Percentiles rank a stretch among this genome's conserved stretches.
Conservation (phyloP, 1,140 invertebrate genomes). For the Luehdorfia chinensis region DNA sequence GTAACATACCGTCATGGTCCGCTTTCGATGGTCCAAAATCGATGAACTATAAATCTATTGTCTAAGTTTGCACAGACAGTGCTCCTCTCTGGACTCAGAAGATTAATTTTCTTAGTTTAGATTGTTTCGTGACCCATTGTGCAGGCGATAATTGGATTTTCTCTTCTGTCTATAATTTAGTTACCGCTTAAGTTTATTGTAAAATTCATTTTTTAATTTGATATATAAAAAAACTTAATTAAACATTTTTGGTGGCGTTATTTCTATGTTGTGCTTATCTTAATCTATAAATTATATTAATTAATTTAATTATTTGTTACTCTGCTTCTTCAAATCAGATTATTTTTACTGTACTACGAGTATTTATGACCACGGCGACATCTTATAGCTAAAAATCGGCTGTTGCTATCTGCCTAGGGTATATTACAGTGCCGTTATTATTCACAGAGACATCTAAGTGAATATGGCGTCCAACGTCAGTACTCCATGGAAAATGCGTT, state of each 20-base stretch:
- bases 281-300: no score
- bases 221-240: neutral
- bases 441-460: no score
- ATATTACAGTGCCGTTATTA: no score
- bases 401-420: no score
- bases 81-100: slow-evolving; percentile 68
- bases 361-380: no score
- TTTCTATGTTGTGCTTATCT: no score
- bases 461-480: no score
- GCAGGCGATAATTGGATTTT: slow-evolving; percentile 74
- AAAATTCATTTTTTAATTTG: slow-evolving; percentile 36
- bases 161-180: slow-evolving; percentile 68
- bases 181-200: slow-evolving; percentile 45
- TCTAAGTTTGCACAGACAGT: slow-evolving; percentile 72
- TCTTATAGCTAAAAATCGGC: no score
- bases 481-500: no score
- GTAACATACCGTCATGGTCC: slow-evolving; percentile 39
- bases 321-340: no score
- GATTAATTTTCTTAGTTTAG: slow-evolving; percentile 77
- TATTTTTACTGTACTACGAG: no score
- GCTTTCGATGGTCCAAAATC: slow-evolving; percentile 65
- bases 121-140: slow-evolving; percentile 75
- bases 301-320: no score
- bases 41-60: slow-evolving; percentile 75
- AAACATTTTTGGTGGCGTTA: neutral